Percentiles rank a stretch among this genome's conserved stretches.
Evolutionary conservation across 2,888 invertebrate genomes (phyloP).

Genomic region (Thymelicus sylvestris): DNA sequence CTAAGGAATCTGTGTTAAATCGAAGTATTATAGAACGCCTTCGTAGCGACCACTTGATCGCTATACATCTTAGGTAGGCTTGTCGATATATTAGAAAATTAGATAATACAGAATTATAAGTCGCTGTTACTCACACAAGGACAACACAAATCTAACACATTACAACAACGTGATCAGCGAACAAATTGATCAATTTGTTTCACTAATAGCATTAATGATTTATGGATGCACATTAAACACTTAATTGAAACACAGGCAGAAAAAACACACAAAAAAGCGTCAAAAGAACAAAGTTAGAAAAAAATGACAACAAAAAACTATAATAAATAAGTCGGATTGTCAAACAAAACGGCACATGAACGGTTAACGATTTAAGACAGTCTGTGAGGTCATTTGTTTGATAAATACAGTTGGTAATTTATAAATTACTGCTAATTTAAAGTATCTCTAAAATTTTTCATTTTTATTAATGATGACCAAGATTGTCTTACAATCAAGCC

Average conservation of each 20-base stretch:
- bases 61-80: background rate
- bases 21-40: conserved; percentile 53
- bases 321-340: conserved; percentile 47
- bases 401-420: conserved; percentile 17
- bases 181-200: conserved; percentile 49
- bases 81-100: conserved; percentile 40
- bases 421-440: background rate
- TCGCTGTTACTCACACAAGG: conserved; percentile 50
- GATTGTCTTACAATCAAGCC: conserved; percentile 44
- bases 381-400: conserved; percentile 40
- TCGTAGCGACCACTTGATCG: conserved; percentile 29
- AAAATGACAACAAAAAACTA: conserved; percentile 45
- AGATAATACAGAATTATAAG: conserved; percentile 38
- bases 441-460: background rate
- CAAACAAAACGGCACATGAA: conserved; percentile 45
- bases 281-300: conserved; percentile 44
- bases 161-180: conserved; percentile 43
- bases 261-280: conserved; percentile 50
- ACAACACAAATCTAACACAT: conserved; percentile 37
- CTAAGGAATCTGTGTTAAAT: conserved; percentile 75
- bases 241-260: conserved; percentile 47
- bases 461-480: conserved; percentile 27
- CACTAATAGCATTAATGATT: conserved; percentile 51
- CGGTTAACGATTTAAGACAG: conserved; percentile 46
- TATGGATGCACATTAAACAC: conserved; percentile 49